These are phyloP conservation scores for Lacerta agilis DNA, from an alignment of 2,797 vertebrate genomes.

Conservation along the genomic window DNA sequence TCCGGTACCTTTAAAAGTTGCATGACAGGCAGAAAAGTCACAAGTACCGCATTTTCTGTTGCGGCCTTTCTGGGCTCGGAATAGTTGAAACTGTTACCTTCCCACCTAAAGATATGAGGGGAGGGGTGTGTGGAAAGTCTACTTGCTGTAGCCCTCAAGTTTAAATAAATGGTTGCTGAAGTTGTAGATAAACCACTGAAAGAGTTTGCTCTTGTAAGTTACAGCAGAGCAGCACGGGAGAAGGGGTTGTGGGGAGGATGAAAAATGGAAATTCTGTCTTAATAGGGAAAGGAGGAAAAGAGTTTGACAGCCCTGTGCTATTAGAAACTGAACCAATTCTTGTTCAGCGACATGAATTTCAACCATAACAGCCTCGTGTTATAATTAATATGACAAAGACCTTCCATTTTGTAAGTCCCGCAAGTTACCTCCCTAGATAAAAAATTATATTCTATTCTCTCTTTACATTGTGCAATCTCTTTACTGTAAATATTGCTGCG, in stretches of 20 bases:
- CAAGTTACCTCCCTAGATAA: constrained; percentile 25
- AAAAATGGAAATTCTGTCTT: not conserved
- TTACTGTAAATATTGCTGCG: constrained; percentile 71
- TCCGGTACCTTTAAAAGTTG: not conserved
- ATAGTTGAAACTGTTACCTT: not conserved
- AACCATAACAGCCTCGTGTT: not conserved
- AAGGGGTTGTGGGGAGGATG: too few relatives aligned
- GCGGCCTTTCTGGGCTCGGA: not conserved
- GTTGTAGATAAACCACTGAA: not conserved
- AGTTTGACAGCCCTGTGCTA: not conserved
- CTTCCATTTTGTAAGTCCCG: not conserved
- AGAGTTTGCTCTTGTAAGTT: not conserved
- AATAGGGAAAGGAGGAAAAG: not conserved
- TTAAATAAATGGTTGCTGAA: not conserved
- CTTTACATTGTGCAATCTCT: constrained; percentile 43
- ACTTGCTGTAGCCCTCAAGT: not conserved
- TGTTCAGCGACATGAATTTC: constrained; percentile 21
- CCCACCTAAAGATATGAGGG: not conserved
- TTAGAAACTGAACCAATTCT: constrained; percentile 1
- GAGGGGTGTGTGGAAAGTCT: not conserved
- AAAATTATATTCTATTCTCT: constrained; percentile 49
- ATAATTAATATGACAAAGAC: constrained; percentile 17
- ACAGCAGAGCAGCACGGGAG: not conserved
- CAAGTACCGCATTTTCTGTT: not conserved
- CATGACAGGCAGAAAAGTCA: not conserved